Conservation (phyloP, 2,113 vertebrate genomes). For the Fregata magnificens region DNA sequence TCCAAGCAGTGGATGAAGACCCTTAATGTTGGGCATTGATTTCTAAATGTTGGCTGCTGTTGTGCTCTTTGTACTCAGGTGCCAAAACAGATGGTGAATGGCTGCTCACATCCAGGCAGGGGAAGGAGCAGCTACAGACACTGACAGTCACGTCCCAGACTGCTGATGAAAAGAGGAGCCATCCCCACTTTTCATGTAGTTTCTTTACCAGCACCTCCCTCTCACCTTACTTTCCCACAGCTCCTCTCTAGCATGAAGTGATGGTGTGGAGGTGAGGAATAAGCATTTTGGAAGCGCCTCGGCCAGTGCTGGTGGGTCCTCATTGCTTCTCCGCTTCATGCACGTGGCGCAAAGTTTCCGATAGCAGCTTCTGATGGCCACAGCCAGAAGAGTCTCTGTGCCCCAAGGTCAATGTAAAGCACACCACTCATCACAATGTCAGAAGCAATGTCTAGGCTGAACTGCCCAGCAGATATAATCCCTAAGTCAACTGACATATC, state of each 20-base stretch:
- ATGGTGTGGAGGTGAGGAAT: not conserved
- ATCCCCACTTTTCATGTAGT: not conserved
- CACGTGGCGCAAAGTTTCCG: not conserved
- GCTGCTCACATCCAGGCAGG: not conserved
- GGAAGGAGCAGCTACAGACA: not conserved
- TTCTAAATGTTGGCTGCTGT: not conserved
- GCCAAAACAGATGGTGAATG: not conserved
- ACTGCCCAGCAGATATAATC: not conserved
- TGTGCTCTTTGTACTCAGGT: not conserved
- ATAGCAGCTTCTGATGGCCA: not conserved
- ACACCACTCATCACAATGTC: not conserved
- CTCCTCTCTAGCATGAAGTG: not conserved
- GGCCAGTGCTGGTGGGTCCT: not conserved
- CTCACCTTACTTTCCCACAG: not conserved
- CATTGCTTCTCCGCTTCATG: not conserved
- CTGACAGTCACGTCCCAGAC: not conserved
- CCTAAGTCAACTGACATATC: accelerated
- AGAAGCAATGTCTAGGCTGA: not conserved
- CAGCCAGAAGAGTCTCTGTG: not conserved
- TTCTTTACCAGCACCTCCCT: not conserved
- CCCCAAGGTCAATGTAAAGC: not conserved
- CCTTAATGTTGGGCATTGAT: not conserved
- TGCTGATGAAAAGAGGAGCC: not conserved
- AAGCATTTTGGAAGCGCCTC: not conserved
- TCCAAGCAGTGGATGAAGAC: not conserved